Conservation (phyloP, 2,797 vertebrate genomes). For the Yasuhikotakia modesta region DNA sequence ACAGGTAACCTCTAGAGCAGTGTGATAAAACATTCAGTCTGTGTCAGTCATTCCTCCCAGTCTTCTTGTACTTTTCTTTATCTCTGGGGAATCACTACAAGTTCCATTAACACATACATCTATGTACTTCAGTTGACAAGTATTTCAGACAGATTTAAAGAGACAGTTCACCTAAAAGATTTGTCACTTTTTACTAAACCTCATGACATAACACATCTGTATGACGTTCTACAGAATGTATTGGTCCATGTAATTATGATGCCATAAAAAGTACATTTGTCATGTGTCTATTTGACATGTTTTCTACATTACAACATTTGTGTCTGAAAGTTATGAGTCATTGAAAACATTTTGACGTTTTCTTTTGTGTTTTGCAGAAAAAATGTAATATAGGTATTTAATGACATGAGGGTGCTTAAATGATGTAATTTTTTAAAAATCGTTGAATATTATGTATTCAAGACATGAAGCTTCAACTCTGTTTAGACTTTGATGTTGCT, state of each 20-base stretch:
- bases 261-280: background rate
- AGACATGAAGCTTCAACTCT: slow-evolving; percentile 1
- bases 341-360: background rate
- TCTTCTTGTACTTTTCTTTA: background rate
- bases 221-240: background rate
- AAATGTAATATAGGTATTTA: background rate
- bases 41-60: background rate
- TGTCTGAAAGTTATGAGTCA: background rate
- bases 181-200: background rate
- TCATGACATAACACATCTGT: background rate
- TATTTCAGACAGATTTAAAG: background rate
- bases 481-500: slow-evolving; percentile 19
- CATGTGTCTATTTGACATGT: background rate
- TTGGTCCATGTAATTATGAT: background rate
- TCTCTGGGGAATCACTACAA: background rate
- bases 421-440: background rate
- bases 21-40: background rate
- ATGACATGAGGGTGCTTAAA: background rate
- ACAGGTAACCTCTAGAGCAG: background rate
- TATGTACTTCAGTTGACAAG: slow-evolving; percentile 6
- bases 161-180: background rate
- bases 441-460: background rate
- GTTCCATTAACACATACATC: slow-evolving; percentile 11
- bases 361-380: background rate
- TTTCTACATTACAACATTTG: background rate